Percentiles rank a stretch among this genome's conserved stretches.
phyloP scores from a whole-genome alignment of 1,140 invertebrate genomes.

The Tribolium madens region DNA sequence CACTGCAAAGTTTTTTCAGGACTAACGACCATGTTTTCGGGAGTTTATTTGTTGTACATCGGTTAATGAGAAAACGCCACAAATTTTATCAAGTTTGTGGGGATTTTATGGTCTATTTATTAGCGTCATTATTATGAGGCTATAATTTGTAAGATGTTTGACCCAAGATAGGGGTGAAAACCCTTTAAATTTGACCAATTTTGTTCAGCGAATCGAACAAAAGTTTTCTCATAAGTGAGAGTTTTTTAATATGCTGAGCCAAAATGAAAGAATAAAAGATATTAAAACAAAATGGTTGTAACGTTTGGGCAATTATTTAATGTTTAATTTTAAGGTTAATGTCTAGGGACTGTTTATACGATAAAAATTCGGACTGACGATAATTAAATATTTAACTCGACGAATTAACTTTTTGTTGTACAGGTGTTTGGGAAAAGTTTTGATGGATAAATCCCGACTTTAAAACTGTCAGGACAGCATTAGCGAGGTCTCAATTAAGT shows the following conservation, averaged over 20 bases:
- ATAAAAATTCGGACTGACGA: background rate
- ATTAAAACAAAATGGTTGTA: background rate
- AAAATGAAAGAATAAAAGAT: background rate
- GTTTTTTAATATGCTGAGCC: background rate
- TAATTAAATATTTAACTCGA: conserved; percentile 1
- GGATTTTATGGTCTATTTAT: conserved; percentile 20
- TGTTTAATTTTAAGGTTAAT: background rate
- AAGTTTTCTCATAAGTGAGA: conserved; percentile 3
- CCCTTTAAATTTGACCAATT: background rate
- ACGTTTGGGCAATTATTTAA: background rate
- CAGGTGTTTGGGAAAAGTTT: conserved; percentile 19
- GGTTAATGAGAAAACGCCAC: background rate
- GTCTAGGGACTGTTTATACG: background rate
- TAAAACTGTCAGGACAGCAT: conserved; percentile 22
- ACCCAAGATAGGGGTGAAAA: background rate
- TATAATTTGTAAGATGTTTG: conserved; percentile 4
- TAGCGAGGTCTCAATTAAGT: background rate
- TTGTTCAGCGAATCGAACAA: background rate
- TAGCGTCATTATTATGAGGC: background rate
- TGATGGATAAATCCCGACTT: conserved; percentile 15
- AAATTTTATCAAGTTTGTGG: conserved; percentile 12
- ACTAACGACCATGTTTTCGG: background rate
- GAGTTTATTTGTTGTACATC: background rate
- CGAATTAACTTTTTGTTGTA: conserved; percentile 31
- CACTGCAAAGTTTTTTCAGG: background rate